These are phyloP conservation scores for Macrosoma leucophasiata DNA, from an alignment of 2,888 invertebrate species.

Conservation along the genomic window DNA sequence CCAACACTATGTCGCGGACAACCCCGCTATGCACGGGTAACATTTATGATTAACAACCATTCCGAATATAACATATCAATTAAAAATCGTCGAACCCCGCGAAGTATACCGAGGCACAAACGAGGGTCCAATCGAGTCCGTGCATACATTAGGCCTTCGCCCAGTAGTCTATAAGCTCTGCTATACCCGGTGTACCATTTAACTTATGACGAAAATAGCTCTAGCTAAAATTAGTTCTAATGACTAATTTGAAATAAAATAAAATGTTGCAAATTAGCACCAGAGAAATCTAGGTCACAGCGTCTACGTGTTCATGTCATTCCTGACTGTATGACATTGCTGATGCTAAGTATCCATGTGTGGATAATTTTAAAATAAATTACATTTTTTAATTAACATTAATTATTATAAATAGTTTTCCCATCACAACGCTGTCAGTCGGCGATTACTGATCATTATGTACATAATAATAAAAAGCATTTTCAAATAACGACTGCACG, in stretches of 20 bases:
- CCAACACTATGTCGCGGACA: constrained; percentile 3
- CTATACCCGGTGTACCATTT: constrained; percentile 28
- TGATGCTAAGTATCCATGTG: too few relatives aligned
- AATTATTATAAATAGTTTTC: too few relatives aligned
- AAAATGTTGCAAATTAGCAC: constrained; percentile 53
- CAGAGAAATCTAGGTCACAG: constrained; percentile 50
- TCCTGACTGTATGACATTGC: too few relatives aligned
- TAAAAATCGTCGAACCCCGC: constrained; percentile 25
- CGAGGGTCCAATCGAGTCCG: neutral
- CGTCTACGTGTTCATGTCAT: too few relatives aligned
- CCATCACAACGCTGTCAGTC: too few relatives aligned
- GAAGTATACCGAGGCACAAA: too few relatives aligned
- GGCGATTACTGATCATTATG: too few relatives aligned
- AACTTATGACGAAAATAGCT: constrained; percentile 18
- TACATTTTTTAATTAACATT: too few relatives aligned
- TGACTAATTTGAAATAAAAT: constrained; percentile 29
- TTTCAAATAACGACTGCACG: too few relatives aligned
- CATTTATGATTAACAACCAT: neutral
- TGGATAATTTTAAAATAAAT: too few relatives aligned
- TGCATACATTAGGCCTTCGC: constrained; percentile 22
- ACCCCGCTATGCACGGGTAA: neutral
- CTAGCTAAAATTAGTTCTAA: constrained; percentile 27
- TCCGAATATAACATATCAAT: constrained; percentile 20
- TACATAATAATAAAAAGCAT: too few relatives aligned
- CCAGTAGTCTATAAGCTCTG: constrained; percentile 29